Percentiles rank a stretch among this genome's conserved stretches.
Evolutionary conservation across 2,113 vertebrate species (phyloP).

Genomic region (Nematolebias whitei): DNA sequence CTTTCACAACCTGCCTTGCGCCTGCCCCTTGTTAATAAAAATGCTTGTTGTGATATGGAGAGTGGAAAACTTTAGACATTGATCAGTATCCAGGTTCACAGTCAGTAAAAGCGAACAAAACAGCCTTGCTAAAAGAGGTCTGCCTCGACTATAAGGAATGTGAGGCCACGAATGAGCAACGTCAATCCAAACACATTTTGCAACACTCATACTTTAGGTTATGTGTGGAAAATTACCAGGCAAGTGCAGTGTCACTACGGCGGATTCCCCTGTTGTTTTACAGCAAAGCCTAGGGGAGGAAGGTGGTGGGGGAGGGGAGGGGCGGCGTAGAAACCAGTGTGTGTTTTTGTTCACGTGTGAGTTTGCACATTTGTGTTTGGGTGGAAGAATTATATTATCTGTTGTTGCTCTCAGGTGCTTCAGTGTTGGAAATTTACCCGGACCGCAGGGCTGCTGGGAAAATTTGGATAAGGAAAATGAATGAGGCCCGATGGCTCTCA

Average conservation of each 20-base stretch:
- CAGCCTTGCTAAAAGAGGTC: neutral
- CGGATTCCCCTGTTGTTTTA: constrained; percentile 72
- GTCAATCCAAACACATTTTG: constrained; percentile 53
- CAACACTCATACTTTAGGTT: constrained; percentile 34
- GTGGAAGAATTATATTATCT: constrained; percentile 20
- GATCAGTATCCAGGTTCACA: neutral
- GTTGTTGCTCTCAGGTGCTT: constrained; percentile 17
- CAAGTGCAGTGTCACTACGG: constrained; percentile 34
- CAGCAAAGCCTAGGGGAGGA: constrained; percentile 49
- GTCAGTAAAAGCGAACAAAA: neutral
- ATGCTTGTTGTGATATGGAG: neutral
- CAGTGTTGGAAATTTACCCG: constrained; percentile 23
- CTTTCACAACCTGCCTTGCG: neutral
- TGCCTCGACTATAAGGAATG: constrained; percentile 28
- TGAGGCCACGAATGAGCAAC: constrained; percentile 33
- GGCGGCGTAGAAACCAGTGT: constrained; percentile 24
- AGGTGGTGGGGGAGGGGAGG: constrained; percentile 21
- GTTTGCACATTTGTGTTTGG: neutral
- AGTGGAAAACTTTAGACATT: constrained; percentile 11
- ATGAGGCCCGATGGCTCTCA: neutral
- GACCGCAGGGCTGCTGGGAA: constrained; percentile 11
- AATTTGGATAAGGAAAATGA: constrained; percentile 37
- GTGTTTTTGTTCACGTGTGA: constrained; percentile 1
- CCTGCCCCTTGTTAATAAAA: neutral
- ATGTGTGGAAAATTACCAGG: constrained; percentile 72